A percentile compares a stretch with the other conserved stretches of the same genome.
These are phyloP conservation scores for Arrhamphus sclerolepis DNA, from an alignment of 2,797 vertebrate genomes.

Conservation along the genomic window DNA sequence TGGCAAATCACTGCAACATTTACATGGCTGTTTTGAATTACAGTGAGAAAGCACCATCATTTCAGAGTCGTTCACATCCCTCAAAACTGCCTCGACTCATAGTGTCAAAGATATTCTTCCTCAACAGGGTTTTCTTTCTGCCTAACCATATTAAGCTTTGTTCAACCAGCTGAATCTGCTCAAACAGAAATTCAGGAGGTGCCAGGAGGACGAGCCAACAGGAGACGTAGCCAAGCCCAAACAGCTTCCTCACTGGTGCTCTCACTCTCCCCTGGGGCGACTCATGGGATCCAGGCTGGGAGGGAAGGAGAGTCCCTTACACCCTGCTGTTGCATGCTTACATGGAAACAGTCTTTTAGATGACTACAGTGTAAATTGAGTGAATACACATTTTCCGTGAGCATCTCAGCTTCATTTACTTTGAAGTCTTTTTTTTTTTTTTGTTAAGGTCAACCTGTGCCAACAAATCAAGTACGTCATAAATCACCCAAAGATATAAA, in stretches of 20 bases:
- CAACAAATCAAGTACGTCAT: neutral
- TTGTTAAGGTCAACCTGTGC: neutral
- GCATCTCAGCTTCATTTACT: conserved; percentile 11
- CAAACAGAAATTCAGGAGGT: conserved; percentile 49
- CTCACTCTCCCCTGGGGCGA: conserved; percentile 50
- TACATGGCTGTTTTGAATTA: conserved; percentile 11
- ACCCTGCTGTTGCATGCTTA: conserved; percentile 21
- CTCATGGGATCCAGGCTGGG: conserved; percentile 44
- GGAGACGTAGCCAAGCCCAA: conserved; percentile 51
- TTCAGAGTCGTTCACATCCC: conserved; percentile 15
- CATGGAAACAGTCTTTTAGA: conserved; percentile 11
- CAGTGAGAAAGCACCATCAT: neutral
- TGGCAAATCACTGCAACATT: conserved; percentile 5
- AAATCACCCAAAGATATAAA: conserved; percentile 22
- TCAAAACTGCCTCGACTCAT: conserved; percentile 18
- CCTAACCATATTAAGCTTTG: conserved; percentile 49
- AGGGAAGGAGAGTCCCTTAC: conserved; percentile 38
- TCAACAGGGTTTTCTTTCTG: conserved; percentile 37
- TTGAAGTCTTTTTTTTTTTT: too few species aligned
- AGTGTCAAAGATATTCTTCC: conserved; percentile 24
- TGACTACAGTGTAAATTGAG: neutral
- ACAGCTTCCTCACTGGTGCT: conserved; percentile 52
- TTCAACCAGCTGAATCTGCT: conserved; percentile 48
- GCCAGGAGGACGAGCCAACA: conserved; percentile 49
- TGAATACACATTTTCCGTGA: neutral